Evolutionary conservation across 2,888 invertebrate species (phyloP), one percentile per base, ranked within the genome.

Genomic region (Drosophila neotestacea): DNA sequence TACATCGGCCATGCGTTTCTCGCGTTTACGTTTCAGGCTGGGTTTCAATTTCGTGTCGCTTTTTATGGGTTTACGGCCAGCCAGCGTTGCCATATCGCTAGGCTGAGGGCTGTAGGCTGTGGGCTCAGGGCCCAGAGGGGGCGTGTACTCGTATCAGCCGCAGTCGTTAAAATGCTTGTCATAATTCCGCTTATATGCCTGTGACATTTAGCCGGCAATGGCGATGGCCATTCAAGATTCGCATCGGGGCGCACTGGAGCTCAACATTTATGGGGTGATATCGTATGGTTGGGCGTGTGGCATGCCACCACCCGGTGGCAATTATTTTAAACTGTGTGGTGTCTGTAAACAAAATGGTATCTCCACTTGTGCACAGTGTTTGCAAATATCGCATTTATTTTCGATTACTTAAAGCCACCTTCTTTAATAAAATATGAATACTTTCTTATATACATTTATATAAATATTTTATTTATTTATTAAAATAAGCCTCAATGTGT

Each of bases 141-240:
- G 70, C 34, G 27, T 47, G 32, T 41, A 30, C 48, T 48, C 47
- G 47, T 63, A 77, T 66, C 78, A 55, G 79, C 77, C 60, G 83
- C 87, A 88, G 90, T 89, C 86, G 90, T 86, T 86, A 86, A 86
- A 89, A 85, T 83, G 84, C 88, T 81, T 86, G 84, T 89, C 85
- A 86, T 86, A 86, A 89, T 86, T 86, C 86, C 86, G 75, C 86
- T 89, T 89, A 85, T 89, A 80, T 78, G 88, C 83, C 70, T 85
- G 85, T 88, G 88, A 85, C 89, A 89, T 89, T 84, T 86, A 88
- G 89, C 85, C 27, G 54, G 77, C 74, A 59, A 69, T 73, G 74
- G 67, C 73, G 62, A 67, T 83, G 80, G 69, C 83, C 68, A 67
- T 79, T 63, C 77, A 60, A 72, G 79, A 79, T 72, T 67, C 41